A percentile compares a stretch with the other conserved stretches of the same genome.
Conservation (phyloP, 1,140 invertebrate genomes). For the Drosophila truncata region DNA sequence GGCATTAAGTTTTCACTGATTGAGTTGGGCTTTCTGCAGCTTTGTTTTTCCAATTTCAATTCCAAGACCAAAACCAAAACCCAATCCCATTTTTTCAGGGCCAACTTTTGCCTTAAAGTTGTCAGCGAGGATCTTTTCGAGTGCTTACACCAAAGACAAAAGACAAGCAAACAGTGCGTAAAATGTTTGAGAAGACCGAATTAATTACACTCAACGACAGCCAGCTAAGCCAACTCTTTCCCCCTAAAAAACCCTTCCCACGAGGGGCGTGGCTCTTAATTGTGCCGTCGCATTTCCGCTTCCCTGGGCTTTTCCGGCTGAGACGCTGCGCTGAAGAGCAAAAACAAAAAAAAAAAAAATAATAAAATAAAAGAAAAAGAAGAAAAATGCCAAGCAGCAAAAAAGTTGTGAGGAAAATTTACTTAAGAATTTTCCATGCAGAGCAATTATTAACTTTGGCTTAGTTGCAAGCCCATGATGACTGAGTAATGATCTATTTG, state of each 20-base stretch:
- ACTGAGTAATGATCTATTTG: conserved; percentile 35
- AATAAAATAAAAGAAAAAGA: not conserved
- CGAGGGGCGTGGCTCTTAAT: conserved; percentile 45
- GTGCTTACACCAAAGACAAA: conserved; percentile 76
- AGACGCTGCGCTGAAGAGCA: conserved; percentile 10
- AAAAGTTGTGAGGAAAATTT: conserved; percentile 66
- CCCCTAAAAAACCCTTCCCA: not conserved
- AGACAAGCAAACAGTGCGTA: conserved; percentile 80
- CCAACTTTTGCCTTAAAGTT: conserved; percentile 65
- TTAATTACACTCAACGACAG: conserved; percentile 76
- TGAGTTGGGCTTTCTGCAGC: conserved; percentile 63
- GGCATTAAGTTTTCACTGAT: conserved; percentile 70
- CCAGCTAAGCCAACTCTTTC: conserved; percentile 44
- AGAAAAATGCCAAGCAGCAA: conserved; percentile 13
- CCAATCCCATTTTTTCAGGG: conserved; percentile 29
- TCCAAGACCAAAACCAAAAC: conserved; percentile 4
- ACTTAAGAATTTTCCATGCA: conserved; percentile 57
- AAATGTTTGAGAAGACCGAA: conserved; percentile 80
- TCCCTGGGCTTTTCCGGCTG: conserved; percentile 32
- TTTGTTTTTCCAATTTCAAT: conserved; percentile 21
- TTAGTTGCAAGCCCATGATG: conserved; percentile 14
- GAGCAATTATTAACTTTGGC: conserved; percentile 52
- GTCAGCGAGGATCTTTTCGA: conserved; percentile 73
- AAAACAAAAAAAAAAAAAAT: not conserved
- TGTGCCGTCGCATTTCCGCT: conserved; percentile 55